A percentile compares a stretch with the other conserved stretches of the same genome.
phyloP scores from a whole-genome alignment of 1,140 invertebrate species.

The Macrobrachium rosenbergii region DNA sequence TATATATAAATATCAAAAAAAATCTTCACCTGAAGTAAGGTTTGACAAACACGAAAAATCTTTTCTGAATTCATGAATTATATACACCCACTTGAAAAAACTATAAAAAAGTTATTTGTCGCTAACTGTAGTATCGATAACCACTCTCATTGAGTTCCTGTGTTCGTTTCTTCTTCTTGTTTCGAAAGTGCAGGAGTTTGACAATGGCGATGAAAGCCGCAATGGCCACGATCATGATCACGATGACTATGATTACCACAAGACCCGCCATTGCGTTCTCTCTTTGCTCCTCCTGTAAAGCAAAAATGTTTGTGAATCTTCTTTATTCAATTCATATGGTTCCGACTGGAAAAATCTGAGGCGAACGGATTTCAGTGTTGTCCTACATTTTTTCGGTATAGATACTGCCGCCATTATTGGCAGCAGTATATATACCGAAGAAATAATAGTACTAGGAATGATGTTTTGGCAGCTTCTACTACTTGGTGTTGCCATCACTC shows the following conservation, averaged over 20 bases:
- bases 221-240: slow-evolving; percentile 4
- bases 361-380: too few species aligned
- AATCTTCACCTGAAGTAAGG: neutral
- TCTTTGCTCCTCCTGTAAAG: slow-evolving; percentile 26
- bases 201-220: slow-evolving; percentile 29
- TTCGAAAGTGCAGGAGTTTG: slow-evolving; percentile 32
- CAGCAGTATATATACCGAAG: too few species aligned
- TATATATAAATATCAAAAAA: neutral
- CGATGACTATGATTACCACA: slow-evolving; percentile 19
- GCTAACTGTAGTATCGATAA: neutral
- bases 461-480: too few species aligned
- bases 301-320: neutral
- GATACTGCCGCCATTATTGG: too few species aligned
- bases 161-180: neutral
- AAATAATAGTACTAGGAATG: too few species aligned
- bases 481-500: too few species aligned
- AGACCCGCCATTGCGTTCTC: slow-evolving; percentile 14
- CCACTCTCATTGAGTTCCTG: slow-evolving; percentile 20
- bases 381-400: too few species aligned
- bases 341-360: too few species aligned
- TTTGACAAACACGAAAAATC: neutral
- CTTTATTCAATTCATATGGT: neutral
- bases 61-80: neutral
- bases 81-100: neutral
- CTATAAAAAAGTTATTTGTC: neutral